Conservation (phyloP, 2,888 invertebrate genomes). For the Eupithecia vulgata region DNA sequence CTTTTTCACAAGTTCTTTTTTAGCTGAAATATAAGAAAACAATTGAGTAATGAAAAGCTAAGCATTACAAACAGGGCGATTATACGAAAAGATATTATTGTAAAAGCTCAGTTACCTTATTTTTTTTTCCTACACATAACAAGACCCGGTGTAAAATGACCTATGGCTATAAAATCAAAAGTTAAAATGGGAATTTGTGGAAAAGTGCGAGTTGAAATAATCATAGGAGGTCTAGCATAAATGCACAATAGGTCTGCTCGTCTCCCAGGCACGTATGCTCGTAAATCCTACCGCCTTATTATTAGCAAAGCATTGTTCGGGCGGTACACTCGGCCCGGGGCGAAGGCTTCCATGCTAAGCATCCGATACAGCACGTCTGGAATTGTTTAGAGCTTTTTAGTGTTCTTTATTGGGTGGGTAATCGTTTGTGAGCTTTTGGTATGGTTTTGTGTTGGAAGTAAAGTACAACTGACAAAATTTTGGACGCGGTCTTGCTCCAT, state of each 20-base stretch:
- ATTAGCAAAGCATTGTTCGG: constrained; percentile 81
- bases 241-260: constrained; percentile 78
- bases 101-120: not conserved
- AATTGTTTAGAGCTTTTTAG: constrained; percentile 11
- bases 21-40: not conserved
- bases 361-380: constrained; percentile 3
- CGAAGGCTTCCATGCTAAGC: constrained; percentile 19
- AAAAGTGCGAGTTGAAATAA: constrained; percentile 79
- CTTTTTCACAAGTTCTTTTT: not conserved
- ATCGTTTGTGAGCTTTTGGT: not conserved
- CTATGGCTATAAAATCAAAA: constrained; percentile 67
- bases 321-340: constrained; percentile 63
- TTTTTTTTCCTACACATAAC: constrained; percentile 52
- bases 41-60: not conserved
- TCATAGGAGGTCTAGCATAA: constrained; percentile 77
- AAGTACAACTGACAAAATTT: not conserved
- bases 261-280: constrained; percentile 81
- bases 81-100: not conserved
- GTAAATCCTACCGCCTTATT: constrained; percentile 82
- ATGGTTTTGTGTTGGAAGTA: not conserved
- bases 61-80: not conserved
- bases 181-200: constrained; percentile 74
- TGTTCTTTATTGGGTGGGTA: constrained; percentile 1
- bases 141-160: constrained; percentile 15
- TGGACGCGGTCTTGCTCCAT: not conserved